A percentile compares a stretch with the other conserved stretches of the same genome.
phyloP scores from a whole-genome alignment of 2,888 invertebrate species.

The Mamestra brassicae region DNA sequence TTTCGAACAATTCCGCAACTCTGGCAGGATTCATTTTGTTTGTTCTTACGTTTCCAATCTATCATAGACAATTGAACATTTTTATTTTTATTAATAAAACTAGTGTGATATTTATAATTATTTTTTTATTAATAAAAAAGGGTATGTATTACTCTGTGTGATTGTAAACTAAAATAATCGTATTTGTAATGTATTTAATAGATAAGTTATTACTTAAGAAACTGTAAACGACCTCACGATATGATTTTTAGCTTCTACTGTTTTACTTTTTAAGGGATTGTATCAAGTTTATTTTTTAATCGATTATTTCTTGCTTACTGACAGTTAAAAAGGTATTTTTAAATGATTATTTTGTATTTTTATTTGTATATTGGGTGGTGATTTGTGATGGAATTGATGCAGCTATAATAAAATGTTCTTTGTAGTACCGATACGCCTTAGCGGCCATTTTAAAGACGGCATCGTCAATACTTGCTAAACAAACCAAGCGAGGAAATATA shows the following conservation, averaged over 20 bases:
- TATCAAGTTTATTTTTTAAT: constrained; percentile 14
- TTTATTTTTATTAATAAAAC: background rate
- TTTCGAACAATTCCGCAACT: too few relatives aligned
- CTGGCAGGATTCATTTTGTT: too few relatives aligned
- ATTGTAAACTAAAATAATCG: constrained; percentile 32
- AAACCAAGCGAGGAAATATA: too few relatives aligned
- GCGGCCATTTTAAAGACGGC: too few relatives aligned
- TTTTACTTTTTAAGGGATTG: constrained; percentile 23
- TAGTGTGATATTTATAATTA: constrained; percentile 44
- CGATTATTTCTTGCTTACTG: background rate
- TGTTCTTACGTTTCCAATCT: background rate
- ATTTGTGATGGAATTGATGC: background rate
- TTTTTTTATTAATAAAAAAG: constrained; percentile 12
- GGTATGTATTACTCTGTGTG: constrained; percentile 38
- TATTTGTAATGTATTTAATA: constrained; percentile 1
- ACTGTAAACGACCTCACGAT: constrained; percentile 37
- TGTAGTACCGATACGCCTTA: too few relatives aligned
- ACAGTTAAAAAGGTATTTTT: background rate
- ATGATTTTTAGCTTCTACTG: constrained; percentile 16
- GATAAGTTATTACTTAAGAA: constrained; percentile 23
- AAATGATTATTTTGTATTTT: constrained; percentile 1
- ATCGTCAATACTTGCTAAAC: too few relatives aligned
- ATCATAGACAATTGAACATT: background rate
- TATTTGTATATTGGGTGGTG: background rate
- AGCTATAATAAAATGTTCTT: too few relatives aligned